Evolutionary conservation across 2,797 vertebrate genomes (phyloP).

Genomic region (Loriculus beryllinus): DNA sequence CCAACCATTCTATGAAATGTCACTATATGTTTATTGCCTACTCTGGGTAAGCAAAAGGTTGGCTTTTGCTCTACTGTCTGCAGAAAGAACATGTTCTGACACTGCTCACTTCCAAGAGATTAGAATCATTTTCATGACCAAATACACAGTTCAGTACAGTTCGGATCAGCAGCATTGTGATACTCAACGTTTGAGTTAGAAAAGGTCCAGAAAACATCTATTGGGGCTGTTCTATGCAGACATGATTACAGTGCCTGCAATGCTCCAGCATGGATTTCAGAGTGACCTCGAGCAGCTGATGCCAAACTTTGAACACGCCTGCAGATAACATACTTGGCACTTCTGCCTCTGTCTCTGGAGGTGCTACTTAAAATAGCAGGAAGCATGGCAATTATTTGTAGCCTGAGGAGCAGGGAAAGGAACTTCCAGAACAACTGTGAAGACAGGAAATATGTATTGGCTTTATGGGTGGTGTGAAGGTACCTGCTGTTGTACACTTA

Average conservation of each 20-base stretch:
- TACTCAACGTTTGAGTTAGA: background rate
- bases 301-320: background rate
- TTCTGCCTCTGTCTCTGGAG: background rate
- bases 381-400: background rate
- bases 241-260: rapidly evolving
- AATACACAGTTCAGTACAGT: rapidly evolving
- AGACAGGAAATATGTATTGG: background rate
- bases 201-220: background rate
- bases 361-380: background rate
- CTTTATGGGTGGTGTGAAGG: background rate
- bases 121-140: rapidly evolving
- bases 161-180: background rate
- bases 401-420: background rate
- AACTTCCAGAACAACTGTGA: background rate
- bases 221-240: background rate
- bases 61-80: background rate
- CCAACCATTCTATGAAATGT: background rate
- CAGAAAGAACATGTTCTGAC: background rate
- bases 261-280: background rate
- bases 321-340: background rate
- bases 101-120: background rate
- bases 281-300: background rate
- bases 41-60: background rate
- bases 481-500: background rate
- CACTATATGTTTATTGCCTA: rapidly evolving